A percentile compares a stretch with the other conserved stretches of the same genome.
Evolutionary conservation across 92 coral and sea anemone species (phyloP).

Genomic region (Porites divaricata): DNA sequence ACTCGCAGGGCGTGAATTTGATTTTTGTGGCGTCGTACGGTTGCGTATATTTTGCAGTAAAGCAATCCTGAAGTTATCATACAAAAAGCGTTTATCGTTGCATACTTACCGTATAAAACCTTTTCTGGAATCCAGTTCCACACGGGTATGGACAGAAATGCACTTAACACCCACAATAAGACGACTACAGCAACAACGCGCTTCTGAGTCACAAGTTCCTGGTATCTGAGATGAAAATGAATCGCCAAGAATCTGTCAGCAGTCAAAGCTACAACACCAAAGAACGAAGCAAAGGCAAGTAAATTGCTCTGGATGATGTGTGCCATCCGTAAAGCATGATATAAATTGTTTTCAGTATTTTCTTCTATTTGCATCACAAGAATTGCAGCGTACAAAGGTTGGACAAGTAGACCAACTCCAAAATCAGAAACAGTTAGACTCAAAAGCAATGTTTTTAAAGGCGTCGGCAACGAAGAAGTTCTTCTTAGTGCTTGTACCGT

Average conservation of each 20-base stretch:
- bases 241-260: not conserved
- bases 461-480: not conserved
- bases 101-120: too few relatives aligned
- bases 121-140: too few relatives aligned
- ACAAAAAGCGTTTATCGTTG: too few relatives aligned
- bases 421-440: not conserved
- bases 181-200: too few relatives aligned
- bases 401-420: not conserved
- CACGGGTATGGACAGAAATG: too few relatives aligned
- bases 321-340: not conserved
- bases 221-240: not conserved
- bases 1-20: too few relatives aligned
- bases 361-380: not conserved
- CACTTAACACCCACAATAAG: too few relatives aligned
- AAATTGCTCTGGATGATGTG: not conserved
- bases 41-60: too few relatives aligned
- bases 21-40: too few relatives aligned
- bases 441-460: not conserved
- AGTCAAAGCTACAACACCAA: not conserved
- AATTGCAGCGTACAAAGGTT: not conserved
- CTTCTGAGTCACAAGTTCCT: not conserved
- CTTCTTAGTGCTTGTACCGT: not conserved
- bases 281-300: not conserved
- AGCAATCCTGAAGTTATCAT: too few relatives aligned
- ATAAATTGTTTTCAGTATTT: not conserved